A percentile compares a stretch with the other conserved stretches of the same genome.
These are phyloP conservation scores for Noctilio leporinus DNA, from an alignment of 2,113 vertebrate species.

Conservation along the genomic window DNA sequence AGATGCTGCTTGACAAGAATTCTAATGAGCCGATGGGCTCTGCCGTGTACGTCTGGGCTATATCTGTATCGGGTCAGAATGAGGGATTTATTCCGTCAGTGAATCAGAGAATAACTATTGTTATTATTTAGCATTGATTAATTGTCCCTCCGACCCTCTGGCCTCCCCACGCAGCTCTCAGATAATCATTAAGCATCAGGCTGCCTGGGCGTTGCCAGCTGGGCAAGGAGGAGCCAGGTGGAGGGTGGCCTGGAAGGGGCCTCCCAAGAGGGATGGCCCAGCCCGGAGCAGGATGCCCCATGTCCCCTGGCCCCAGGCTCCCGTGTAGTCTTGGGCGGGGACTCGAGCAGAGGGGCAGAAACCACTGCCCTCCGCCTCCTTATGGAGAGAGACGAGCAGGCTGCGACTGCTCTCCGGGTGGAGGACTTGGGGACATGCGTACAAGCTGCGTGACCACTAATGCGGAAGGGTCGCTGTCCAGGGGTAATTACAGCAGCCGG, in stretches of 20 bases:
- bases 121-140: constrained; percentile 72
- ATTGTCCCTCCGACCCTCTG: constrained; percentile 42
- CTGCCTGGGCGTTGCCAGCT: constrained; percentile 15
- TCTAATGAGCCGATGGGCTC: constrained; percentile 25
- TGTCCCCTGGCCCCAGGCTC: neutral
- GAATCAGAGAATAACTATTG: constrained; percentile 62
- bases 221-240: neutral
- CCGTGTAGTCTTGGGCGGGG: fast-evolving
- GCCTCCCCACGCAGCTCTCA: constrained; percentile 36
- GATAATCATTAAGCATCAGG: constrained; percentile 59
- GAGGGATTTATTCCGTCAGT: constrained; percentile 44
- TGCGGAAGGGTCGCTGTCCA: neutral
- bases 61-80: neutral
- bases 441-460: constrained; percentile 30
- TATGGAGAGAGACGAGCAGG: neutral
- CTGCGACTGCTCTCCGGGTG: neutral
- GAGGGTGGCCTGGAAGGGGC: neutral
- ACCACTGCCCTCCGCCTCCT: neutral
- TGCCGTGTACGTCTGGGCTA: neutral
- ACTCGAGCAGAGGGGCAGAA: neutral
- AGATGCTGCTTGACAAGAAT: neutral
- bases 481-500: constrained; percentile 13
- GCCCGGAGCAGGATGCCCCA: neutral
- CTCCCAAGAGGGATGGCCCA: neutral
- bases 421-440: constrained; percentile 16